Evolutionary conservation across 2,888 invertebrate genomes (phyloP), one percentile per base, ranked within the genome.

Genomic region (Tinea trinotella): DNA sequence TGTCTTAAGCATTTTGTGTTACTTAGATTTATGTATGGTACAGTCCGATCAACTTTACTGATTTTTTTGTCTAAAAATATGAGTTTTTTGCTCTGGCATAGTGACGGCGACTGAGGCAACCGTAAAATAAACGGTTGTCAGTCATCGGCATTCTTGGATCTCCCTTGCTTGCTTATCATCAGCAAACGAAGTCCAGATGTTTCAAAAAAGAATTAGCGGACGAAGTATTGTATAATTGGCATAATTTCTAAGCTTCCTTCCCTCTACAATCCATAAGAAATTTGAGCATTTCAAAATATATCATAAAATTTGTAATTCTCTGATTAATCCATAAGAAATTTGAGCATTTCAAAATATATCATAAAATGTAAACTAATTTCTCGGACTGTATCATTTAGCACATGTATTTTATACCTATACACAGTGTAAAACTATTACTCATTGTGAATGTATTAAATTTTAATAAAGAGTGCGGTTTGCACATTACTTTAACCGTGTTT

Each of bases 1-100:
- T 40, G n/a, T 40, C 35, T 40, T 13, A 40, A 40, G 40, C 40
- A 40, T 40, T 40, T 40, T 40, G 40, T 40, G 5, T 40, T 15
- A 40, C 15, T 15, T 40, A 4, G 40, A 7, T n/a, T 40, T 40
- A 40, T 15, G 9, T 40, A 13, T 40, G 40, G 40, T 40, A 13
- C 40, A 40, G 40, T 15, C 15, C 13, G 40, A 15, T 40, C 12
- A 13, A 24, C n/a, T n/a, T n/a, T n/a, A n/a, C n/a, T n/a, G n/a
- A n/a, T n/a, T n/a, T n/a, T n/a, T n/a, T 30, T 2, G 22, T 22
- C 4, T 22, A 22, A 3, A 7, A 22, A 7, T 22, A 22, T 7
- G 22, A 22, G 22, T 22, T 22, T 22, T 7, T 22, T 5, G 22
- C 3, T 22, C 7, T 22, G 3, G 22, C 7, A 5, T 22, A 22